phyloP scores from a whole-genome alignment of 2,888 invertebrate genomes.

The Petrophora chlorosata region DNA sequence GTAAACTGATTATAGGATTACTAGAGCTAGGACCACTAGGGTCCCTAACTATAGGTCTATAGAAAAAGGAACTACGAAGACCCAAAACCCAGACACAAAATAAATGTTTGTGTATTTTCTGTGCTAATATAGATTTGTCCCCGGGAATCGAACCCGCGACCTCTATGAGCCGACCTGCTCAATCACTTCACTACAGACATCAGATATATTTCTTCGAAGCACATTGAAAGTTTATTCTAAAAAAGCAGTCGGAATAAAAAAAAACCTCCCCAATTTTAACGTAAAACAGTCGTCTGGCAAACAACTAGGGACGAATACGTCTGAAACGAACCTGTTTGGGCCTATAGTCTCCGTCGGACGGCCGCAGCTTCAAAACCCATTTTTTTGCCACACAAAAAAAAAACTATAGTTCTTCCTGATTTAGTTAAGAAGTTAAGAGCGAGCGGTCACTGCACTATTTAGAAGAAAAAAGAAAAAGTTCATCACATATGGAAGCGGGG shows the following conservation, averaged over 20 bases:
- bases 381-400: constrained; percentile 43
- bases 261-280: constrained; percentile 14
- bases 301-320: constrained; percentile 9
- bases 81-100: too few species aligned
- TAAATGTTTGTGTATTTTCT: too few species aligned
- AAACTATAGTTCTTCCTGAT: constrained; percentile 25
- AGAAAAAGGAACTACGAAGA: too few species aligned
- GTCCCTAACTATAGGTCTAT: too few species aligned
- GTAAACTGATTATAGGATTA: too few species aligned
- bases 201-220: too few species aligned
- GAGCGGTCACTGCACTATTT: constrained; percentile 58
- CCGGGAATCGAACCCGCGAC: too few species aligned
- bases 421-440: constrained; percentile 19
- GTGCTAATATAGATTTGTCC: too few species aligned
- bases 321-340: constrained; percentile 47
- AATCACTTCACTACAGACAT: too few species aligned
- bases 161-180: too few species aligned
- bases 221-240: background rate
- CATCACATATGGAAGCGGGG: constrained; percentile 56
- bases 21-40: too few species aligned
- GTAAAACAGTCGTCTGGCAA: constrained; percentile 29
- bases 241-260: background rate
- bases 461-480: constrained; percentile 59
- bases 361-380: constrained; percentile 52
- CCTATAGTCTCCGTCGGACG: constrained; percentile 49